Evolutionary conservation across 2,888 invertebrate genomes (phyloP).

Genomic region (Cartodere bifasciata): DNA sequence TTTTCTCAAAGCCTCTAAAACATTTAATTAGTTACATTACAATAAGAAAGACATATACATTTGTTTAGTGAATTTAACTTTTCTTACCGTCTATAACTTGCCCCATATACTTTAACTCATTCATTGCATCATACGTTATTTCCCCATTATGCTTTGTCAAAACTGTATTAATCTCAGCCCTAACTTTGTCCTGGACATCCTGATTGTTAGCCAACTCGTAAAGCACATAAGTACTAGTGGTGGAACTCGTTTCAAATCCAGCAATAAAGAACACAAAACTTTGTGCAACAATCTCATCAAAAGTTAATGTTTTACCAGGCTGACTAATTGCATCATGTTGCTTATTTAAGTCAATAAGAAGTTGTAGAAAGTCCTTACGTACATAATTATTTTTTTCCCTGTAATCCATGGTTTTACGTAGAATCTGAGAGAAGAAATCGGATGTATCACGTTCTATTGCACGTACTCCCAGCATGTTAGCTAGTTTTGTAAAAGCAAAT

Average conservation of each 20-base stretch:
- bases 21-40: too few relatives aligned
- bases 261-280: constrained; percentile 36
- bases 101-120: constrained; percentile 36
- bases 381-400: constrained; percentile 17
- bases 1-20: too few relatives aligned
- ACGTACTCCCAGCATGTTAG: constrained; percentile 13
- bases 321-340: constrained; percentile 4
- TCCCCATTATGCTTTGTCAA: constrained; percentile 24
- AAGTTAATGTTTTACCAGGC: constrained; percentile 10
- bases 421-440: constrained; percentile 20
- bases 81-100: constrained; percentile 32
- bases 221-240: constrained; percentile 30
- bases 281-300: constrained; percentile 28
- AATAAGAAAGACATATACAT: too few relatives aligned
- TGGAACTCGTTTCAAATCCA: constrained; percentile 38
- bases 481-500: constrained; percentile 12
- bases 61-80: too few relatives aligned
- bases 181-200: constrained; percentile 33
- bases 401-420: constrained; percentile 19
- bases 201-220: constrained; percentile 32
- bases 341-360: constrained; percentile 23
- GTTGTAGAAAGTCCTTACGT: constrained; percentile 30
- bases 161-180: constrained; percentile 28
- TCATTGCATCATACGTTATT: constrained; percentile 32
- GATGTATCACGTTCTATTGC: constrained; percentile 17